Conservation (phyloP, 1,140 invertebrate genomes). For the Leguminivora glycinivorella region DNA sequence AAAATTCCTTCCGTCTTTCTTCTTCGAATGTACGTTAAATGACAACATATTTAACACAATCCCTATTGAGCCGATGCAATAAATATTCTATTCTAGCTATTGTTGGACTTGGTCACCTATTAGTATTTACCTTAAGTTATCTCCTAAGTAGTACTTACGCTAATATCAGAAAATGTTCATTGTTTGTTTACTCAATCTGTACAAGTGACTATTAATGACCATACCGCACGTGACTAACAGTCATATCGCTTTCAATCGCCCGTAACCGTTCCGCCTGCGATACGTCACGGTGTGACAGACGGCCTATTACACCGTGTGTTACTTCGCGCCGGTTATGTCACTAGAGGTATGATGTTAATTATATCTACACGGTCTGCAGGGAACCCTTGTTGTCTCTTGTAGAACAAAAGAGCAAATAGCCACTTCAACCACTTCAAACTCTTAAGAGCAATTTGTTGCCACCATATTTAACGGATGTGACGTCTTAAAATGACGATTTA, state of each 20-base stretch:
- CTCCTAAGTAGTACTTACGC: neutral
- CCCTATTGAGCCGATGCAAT: too few relatives aligned
- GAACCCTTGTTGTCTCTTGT: neutral
- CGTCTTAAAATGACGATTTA: neutral
- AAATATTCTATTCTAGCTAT: too few relatives aligned
- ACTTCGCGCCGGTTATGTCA: slow-evolving; percentile 17
- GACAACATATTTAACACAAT: too few relatives aligned
- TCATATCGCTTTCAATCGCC: slow-evolving; percentile 3
- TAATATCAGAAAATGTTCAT: too few relatives aligned
- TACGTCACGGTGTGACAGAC: slow-evolving; percentile 22
- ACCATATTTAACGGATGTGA: neutral
- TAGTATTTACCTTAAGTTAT: too few relatives aligned
- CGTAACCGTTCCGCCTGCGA: slow-evolving; percentile 12
- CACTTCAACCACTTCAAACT: neutral
- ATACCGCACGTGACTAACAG: neutral
- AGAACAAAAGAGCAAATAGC: slow-evolving; percentile 4
- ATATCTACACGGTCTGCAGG: neutral
- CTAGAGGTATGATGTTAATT: slow-evolving; percentile 23
- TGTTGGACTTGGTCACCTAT: neutral
- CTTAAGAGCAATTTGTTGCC: neutral
- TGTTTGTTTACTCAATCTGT: too few relatives aligned
- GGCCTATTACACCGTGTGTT: slow-evolving; percentile 19
- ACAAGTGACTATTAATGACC: neutral
- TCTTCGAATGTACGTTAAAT: too few relatives aligned
- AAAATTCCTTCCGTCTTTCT: too few relatives aligned